Evolutionary conservation across 2,113 vertebrate genomes (phyloP).

Genomic region (Corapipo altera): DNA sequence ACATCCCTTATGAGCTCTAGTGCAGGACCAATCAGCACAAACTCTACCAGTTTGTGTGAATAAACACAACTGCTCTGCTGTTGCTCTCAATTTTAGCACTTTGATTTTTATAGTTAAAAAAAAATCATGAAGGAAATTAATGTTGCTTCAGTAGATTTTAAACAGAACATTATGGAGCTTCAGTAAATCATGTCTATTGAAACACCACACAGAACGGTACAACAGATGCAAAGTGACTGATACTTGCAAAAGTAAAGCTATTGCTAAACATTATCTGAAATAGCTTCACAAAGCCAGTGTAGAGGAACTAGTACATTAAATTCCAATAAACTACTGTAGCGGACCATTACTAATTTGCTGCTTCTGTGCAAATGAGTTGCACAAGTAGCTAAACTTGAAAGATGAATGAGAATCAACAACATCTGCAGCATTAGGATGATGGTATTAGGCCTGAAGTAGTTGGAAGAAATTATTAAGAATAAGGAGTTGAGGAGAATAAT

Average conservation of each 20-base stretch:
- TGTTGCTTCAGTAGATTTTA: slow-evolving; percentile 32
- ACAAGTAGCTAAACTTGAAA: slow-evolving; percentile 33
- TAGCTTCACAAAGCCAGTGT: not conserved
- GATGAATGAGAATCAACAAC: slow-evolving; percentile 41
- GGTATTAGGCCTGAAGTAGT: slow-evolving; percentile 11
- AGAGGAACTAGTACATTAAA: slow-evolving; percentile 49
- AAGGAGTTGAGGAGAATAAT: not conserved
- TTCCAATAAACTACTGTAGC: slow-evolving; percentile 40
- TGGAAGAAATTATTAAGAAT: not conserved
- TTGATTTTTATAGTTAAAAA: not conserved
- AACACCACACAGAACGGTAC: not conserved
- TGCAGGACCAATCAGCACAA: not conserved
- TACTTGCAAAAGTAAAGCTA: slow-evolving; percentile 32
- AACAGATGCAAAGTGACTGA: slow-evolving; percentile 20
- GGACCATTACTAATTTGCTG: slow-evolving; percentile 55
- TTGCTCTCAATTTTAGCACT: not conserved
- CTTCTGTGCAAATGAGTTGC: slow-evolving; percentile 37
- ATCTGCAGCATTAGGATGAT: slow-evolving; percentile 21
- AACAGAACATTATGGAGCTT: not conserved
- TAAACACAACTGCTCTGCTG: not conserved
- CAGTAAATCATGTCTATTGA: not conserved
- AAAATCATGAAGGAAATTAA: not conserved
- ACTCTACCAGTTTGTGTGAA: not conserved
- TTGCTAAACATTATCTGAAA: slow-evolving; percentile 20
- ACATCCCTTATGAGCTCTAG: not conserved